phyloP scores from a whole-genome alignment of 2,113 vertebrate genomes.

The Pteronura brasiliensis region DNA sequence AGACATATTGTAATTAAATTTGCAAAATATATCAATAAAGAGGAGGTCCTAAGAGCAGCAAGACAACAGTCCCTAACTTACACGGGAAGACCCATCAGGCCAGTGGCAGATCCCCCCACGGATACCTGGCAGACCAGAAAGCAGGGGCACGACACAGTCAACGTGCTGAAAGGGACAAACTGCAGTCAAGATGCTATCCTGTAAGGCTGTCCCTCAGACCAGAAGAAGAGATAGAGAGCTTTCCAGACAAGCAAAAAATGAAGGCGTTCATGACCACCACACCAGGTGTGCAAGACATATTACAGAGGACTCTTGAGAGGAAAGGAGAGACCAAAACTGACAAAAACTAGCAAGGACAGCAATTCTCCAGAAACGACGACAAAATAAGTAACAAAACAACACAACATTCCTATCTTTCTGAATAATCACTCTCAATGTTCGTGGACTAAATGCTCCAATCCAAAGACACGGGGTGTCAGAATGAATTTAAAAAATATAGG shows the following conservation, averaged over 20 bases:
- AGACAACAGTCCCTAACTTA: background rate
- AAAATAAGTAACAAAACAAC: background rate
- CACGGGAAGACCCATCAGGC: background rate
- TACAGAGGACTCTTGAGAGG: background rate
- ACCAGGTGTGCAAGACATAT: background rate
- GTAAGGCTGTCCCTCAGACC: background rate
- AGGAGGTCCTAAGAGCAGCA: background rate
- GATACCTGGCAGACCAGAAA: background rate
- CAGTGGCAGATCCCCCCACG: background rate
- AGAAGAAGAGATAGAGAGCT: background rate
- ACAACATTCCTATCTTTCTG: background rate
- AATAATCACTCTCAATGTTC: background rate
- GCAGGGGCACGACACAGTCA: background rate
- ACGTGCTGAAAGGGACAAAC: background rate
- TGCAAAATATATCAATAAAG: background rate
- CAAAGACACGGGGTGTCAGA: too few relatives aligned
- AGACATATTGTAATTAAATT: background rate
- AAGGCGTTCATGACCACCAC: background rate
- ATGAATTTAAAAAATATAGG: too few relatives aligned
- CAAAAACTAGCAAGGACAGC: background rate
- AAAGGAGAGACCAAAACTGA: background rate
- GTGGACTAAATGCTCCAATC: too few relatives aligned
- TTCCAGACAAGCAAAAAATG: background rate
- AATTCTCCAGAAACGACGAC: background rate
- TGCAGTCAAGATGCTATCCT: background rate